Evolutionary conservation across 2,888 invertebrate species (phyloP).

Genomic region (Hydrotaea cyrtoneurina): DNA sequence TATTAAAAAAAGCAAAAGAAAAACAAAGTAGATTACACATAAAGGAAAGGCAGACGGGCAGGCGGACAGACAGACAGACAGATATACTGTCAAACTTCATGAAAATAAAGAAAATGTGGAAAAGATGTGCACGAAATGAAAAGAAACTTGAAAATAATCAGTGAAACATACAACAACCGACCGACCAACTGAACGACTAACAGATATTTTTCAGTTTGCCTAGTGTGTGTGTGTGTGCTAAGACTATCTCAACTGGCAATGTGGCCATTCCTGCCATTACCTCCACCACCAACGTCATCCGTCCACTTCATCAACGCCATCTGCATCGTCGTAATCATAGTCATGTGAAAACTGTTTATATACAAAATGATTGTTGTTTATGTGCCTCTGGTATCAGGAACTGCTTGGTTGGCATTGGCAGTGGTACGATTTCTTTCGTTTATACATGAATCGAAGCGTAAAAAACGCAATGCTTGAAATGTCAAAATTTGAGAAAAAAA

Average conservation of each 20-base stretch:
- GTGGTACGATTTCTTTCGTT: conserved; percentile 42
- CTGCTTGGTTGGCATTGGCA: conserved; percentile 47
- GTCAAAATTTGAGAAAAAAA: not conserved
- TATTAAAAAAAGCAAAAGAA: conserved; percentile 42
- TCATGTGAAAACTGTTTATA: conserved; percentile 38
- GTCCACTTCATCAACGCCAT: conserved; percentile 34
- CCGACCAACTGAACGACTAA: conserved; percentile 63
- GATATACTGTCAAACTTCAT: conserved; percentile 6
- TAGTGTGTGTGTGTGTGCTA: no score
- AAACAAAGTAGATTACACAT: not conserved
- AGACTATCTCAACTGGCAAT: not conserved
- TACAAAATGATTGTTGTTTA: conserved; percentile 49
- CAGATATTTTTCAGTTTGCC: conserved; percentile 51
- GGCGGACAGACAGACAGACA: no score
- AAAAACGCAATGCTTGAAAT: conserved; percentile 8
- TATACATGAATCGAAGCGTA: conserved; percentile 20
- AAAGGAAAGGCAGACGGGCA: not conserved
- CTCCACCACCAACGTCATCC: conserved; percentile 36
- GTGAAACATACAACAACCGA: conserved; percentile 26
- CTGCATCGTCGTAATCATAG: conserved; percentile 10
- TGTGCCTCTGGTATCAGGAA: conserved; percentile 3
- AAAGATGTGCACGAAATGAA: not conserved
- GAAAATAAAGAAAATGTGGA: not conserved
- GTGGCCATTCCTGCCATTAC: conserved; percentile 32
- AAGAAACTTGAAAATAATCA: conserved; percentile 26